Percentiles rank a stretch among this genome's conserved stretches.
phyloP scores from a whole-genome alignment of 23 tunicate genomes.

The Oikopleura albicans region DNA sequence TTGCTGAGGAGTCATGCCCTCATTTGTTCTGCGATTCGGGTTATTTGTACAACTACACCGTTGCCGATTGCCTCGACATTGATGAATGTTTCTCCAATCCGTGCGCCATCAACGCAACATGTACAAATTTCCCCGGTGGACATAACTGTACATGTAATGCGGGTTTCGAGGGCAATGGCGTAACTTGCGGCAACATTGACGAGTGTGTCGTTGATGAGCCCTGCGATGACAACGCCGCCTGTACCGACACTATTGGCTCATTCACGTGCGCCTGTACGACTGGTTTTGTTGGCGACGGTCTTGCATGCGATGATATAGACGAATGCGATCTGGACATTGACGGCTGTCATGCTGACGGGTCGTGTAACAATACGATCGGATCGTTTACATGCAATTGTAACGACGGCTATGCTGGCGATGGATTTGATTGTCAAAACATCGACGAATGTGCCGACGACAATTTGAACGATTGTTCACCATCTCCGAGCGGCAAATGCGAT shows the following conservation, averaged over 20 bases:
- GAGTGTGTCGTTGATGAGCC: conserved; percentile 16
- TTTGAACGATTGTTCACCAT: no score
- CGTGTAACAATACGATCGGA: neutral
- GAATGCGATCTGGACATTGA: neutral
- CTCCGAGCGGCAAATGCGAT: neutral
- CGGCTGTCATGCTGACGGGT: neutral
- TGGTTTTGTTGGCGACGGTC: neutral
- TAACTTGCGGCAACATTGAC: conserved; percentile 16
- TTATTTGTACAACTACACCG: neutral
- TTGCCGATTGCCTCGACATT: neutral
- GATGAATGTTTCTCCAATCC: neutral
- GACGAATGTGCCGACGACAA: neutral
- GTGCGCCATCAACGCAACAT: neutral
- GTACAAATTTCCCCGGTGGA: neutral
- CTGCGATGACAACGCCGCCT: conserved; percentile 9
- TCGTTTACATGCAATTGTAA: neutral
- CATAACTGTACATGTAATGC: neutral
- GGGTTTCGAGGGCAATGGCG: neutral
- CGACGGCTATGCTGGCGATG: neutral
- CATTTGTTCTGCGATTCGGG: neutral
- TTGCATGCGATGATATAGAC: neutral
- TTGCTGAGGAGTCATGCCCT: neutral
- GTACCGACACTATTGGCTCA: neutral
- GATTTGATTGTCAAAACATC: neutral
- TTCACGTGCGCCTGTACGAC: conserved; percentile 12